phyloP scores from a whole-genome alignment of 2,113 vertebrate genomes.

The Dolichotis patagonum region DNA sequence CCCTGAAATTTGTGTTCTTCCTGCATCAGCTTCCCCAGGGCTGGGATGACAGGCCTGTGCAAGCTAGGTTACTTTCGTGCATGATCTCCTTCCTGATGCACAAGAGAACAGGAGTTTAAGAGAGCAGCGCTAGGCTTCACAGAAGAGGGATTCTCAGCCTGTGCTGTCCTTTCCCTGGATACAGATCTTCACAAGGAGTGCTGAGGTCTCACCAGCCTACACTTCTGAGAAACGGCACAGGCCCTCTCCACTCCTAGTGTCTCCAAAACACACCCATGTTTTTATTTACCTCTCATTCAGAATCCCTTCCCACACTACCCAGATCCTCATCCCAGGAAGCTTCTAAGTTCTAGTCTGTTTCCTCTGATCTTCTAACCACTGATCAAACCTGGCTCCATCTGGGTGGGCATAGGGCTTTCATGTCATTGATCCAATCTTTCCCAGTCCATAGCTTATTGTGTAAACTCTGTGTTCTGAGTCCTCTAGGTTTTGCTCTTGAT shows the following conservation, averaged over 20 bases:
- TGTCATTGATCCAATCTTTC: not conserved
- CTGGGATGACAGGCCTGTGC: not conserved
- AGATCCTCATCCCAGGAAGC: not conserved
- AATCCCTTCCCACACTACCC: not conserved
- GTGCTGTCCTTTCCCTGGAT: not conserved
- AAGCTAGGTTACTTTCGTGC: not conserved
- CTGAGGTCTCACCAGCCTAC: not conserved
- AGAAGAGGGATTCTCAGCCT: not conserved
- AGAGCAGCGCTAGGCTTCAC: not conserved
- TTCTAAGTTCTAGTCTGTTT: not conserved
- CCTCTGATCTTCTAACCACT: slow-evolving; percentile 18
- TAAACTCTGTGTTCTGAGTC: not conserved
- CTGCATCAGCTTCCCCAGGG: not conserved
- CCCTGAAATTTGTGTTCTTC: not conserved
- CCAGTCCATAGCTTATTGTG: slow-evolving; percentile 9
- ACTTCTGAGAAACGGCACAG: not conserved
- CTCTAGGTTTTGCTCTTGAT: slow-evolving; percentile 47
- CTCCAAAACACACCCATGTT: not conserved
- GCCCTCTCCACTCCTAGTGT: not conserved
- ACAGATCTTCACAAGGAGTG: not conserved
- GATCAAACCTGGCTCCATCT: not conserved
- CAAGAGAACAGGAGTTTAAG: not conserved
- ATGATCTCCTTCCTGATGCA: not conserved
- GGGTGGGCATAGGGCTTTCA: not conserved
- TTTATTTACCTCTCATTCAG: not conserved